A percentile compares a stretch with the other conserved stretches of the same genome.
phyloP scores from a whole-genome alignment of 2,113 vertebrate genomes.

The Leiothrix lutea region DNA sequence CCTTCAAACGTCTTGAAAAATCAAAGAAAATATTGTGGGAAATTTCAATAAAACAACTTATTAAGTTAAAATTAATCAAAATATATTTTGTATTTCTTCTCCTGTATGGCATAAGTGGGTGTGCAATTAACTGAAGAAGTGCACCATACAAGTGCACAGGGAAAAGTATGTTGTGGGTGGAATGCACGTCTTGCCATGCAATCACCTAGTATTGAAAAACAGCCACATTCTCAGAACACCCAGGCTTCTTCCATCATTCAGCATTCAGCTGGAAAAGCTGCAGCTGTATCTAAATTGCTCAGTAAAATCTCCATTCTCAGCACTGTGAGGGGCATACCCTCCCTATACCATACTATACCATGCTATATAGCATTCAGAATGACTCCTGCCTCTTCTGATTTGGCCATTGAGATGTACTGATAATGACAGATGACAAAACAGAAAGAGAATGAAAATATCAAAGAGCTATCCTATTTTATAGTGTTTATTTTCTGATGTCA shows the following conservation, averaged over 20 bases:
- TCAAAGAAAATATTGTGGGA: neutral
- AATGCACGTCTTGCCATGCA: conserved; percentile 15
- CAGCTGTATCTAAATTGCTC: conserved; percentile 39
- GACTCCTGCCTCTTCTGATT: neutral
- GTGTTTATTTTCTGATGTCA: neutral
- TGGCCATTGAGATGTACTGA: neutral
- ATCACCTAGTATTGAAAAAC: conserved; percentile 60
- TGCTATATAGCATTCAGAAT: neutral
- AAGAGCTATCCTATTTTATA: neutral
- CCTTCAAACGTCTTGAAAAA: neutral
- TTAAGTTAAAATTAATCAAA: neutral
- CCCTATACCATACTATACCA: neutral
- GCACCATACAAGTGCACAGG: neutral
- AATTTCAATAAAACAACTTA: neutral
- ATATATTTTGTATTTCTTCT: neutral
- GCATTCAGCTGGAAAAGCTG: conserved; percentile 45
- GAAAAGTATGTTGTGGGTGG: conserved; percentile 3
- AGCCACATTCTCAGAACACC: neutral
- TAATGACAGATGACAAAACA: neutral
- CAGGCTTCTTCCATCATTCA: conserved; percentile 21
- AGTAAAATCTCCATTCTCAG: conserved; percentile 14
- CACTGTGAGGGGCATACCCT: neutral
- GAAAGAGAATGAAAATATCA: neutral
- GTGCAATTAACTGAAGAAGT: neutral
- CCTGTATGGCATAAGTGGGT: neutral